Conservation (phyloP, 2,888 invertebrate genomes). For the Conus canariensis region DNA sequence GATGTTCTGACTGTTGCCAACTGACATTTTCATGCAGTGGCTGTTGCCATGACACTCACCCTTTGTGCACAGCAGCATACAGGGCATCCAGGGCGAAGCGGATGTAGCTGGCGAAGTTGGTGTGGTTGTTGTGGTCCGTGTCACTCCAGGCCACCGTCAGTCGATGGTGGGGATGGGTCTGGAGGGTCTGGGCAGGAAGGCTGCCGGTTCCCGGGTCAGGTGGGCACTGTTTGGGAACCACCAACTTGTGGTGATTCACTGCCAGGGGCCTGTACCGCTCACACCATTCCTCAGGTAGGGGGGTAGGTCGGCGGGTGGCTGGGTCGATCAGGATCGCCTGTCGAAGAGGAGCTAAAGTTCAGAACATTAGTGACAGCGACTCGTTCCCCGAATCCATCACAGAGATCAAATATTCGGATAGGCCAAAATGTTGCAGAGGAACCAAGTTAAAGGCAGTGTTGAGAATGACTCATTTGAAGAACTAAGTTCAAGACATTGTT, state of each 20-base stretch:
- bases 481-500: too few species aligned
- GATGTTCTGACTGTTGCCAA: too few species aligned
- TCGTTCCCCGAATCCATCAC: too few species aligned
- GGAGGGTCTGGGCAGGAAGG: neutral
- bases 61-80: neutral
- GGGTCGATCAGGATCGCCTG: conserved; percentile 68
- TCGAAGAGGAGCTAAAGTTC: conserved; percentile 22
- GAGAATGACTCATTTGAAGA: too few species aligned
- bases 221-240: conserved; percentile 50
- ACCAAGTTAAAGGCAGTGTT: too few species aligned
- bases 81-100: conserved; percentile 59
- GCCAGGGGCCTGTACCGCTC: conserved; percentile 60
- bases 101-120: conserved; percentile 65
- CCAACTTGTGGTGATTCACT: conserved; percentile 53
- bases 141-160: conserved; percentile 61
- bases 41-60: neutral
- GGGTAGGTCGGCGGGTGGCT: conserved; percentile 62
- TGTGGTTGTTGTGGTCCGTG: conserved; percentile 63
- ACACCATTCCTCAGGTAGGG: conserved; percentile 72
- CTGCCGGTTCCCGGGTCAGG: neutral
- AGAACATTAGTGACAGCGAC: too few species aligned
- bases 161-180: neutral
- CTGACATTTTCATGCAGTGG: too few species aligned
- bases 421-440: too few species aligned
- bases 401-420: too few species aligned